Base-by-base conservation (phyloP, 2,888 invertebrate species). In the Troglohyphantes excavatus region DNA sequence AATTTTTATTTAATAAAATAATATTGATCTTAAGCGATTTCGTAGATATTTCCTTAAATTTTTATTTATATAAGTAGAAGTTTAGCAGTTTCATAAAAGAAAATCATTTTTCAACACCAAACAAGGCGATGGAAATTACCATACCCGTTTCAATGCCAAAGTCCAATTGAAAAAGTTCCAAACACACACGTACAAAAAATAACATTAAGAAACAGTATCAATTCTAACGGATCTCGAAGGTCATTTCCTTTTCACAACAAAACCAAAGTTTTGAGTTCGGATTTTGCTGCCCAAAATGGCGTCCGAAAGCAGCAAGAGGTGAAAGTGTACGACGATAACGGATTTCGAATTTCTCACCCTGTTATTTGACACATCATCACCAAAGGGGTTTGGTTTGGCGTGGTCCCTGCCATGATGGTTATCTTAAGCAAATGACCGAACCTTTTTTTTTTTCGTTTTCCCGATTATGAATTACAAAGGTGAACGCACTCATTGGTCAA, bases 341-440 rank as follows among this genome's bases (percentile, higher is more conserved):
- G 81, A 21, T 27, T 39, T 33, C 26, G 17, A 17, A 19, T 73
- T 46, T 43, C 23, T 63, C 73, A 43, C 70, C 59, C 59, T 82
- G 17, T 61, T 70, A 68, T 70, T 82, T 82, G 82, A 70, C 72
- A 63, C 70, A 72, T 21, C 19, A 26, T 63, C 61, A 83, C 83
- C 63, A 27, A n/a, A 53, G 39, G 82, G 33, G 53, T 23, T 70
- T 27, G 46, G 43, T 61, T 61, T 53, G 23, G 33, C n/a, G 76
- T 76, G 59, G 19, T 23, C 65, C 29, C 17, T 53, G 26, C 1
- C 19, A 61, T 72, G 82, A 86, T 79, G 86, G 79, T 78, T 86
- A 86, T 86, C 78, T 79, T 86, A 86, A 70, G 78, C 86, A 86
- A 79, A 79, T 79, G 86, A 72, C 72, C 61, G 78, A 61, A 46